Percentiles rank a stretch among this genome's conserved stretches.
Conservation (phyloP, 2,113 vertebrate genomes). For the Candoia aspera region DNA sequence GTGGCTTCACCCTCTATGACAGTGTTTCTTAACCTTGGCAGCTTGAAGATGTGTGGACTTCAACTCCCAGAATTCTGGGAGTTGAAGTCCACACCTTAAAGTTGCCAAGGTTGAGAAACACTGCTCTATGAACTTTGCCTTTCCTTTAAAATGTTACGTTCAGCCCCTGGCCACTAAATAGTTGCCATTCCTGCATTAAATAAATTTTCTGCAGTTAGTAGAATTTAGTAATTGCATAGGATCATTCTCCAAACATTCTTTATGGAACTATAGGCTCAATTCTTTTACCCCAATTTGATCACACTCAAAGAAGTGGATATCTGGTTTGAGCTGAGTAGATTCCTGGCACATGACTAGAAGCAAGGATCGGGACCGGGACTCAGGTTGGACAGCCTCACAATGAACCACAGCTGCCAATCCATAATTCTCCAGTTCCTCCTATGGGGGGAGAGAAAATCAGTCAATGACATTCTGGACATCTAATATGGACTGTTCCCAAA, state of each 20-base stretch:
- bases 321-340: constrained; percentile 71
- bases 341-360: constrained; percentile 82
- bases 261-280: neutral
- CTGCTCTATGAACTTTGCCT: neutral
- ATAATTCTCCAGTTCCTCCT: constrained; percentile 85
- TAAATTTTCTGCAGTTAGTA: neutral
- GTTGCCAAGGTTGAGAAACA: too few species aligned
- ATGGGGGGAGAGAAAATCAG: neutral
- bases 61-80: too few species aligned
- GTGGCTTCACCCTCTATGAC: neutral
- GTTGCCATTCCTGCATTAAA: neutral
- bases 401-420: constrained; percentile 72
- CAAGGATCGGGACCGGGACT: constrained; percentile 71
- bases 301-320: constrained; percentile 85
- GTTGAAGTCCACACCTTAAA: too few species aligned
- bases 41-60: too few species aligned
- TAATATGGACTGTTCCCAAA: neutral
- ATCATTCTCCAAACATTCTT: neutral
- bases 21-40: too few species aligned
- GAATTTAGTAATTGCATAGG: neutral
- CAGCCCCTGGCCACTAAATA: neutral
- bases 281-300: constrained; percentile 75
- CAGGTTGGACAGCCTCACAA: constrained; percentile 74
- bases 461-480: neutral
- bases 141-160: neutral